These are phyloP conservation scores for Centropyge bicolor DNA, from an alignment of 2,797 vertebrate genomes.

Conservation along the genomic window DNA sequence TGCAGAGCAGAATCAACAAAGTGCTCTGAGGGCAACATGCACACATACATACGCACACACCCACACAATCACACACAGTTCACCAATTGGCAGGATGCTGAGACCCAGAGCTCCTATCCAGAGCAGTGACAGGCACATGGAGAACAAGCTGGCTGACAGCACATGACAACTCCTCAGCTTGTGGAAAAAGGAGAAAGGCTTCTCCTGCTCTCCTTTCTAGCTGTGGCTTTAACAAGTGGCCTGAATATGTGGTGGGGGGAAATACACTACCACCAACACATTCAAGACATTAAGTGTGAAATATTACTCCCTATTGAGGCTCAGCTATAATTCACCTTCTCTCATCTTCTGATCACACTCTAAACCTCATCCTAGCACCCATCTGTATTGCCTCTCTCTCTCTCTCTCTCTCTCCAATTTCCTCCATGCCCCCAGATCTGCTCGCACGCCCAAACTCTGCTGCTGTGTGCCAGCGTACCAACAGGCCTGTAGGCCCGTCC, in stretches of 20 bases:
- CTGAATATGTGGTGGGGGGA: conserved; percentile 41
- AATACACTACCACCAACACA: conserved; percentile 49
- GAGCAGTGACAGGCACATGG: conserved; percentile 79
- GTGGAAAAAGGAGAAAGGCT: conserved; percentile 60
- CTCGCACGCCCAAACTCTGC: conserved; percentile 64
- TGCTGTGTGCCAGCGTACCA: conserved; percentile 70
- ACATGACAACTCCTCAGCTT: conserved; percentile 78
- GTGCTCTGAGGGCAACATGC: conserved; percentile 78
- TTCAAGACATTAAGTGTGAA: conserved; percentile 37
- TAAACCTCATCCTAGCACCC: conserved; percentile 67
- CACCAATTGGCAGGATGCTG: conserved; percentile 80
- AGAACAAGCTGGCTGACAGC: conserved; percentile 81
- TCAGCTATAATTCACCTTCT: conserved; percentile 52
- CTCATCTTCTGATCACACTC: conserved; percentile 48
- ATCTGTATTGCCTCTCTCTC: conserved; percentile 61
- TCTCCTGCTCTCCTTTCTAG: conserved; percentile 64
- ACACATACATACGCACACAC: conserved; percentile 61
- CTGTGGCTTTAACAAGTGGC: conserved; percentile 56
- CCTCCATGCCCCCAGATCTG: conserved; percentile 72
- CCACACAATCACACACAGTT: conserved; percentile 74
- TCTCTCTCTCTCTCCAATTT: conserved; percentile 75
- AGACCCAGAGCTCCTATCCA: conserved; percentile 77
- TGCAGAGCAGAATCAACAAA: conserved; percentile 81
- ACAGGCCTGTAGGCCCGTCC: conserved; percentile 77
- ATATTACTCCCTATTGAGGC: conserved; percentile 27